Base-by-base conservation (phyloP, 2,113 vertebrate genomes). In the Tachuris rubrigastra region DNA sequence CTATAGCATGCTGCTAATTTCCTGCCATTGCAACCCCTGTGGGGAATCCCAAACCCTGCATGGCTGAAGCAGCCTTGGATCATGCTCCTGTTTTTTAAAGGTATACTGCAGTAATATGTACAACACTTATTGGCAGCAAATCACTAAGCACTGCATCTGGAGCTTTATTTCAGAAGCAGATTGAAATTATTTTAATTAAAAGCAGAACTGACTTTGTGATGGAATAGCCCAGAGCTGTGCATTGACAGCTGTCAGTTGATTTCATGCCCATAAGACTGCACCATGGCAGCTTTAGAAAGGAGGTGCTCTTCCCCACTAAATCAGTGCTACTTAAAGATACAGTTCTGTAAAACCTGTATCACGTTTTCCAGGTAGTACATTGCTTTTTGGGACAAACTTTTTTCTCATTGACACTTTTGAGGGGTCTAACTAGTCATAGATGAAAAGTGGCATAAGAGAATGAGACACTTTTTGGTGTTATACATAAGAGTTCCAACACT, bases 121-220 rank as follows among this genome's bases (percentile, higher is more conserved):
- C 20, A 75, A 9, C 6, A 9, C 25, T 77, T 50, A 12, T 14
- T 95, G 86, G 86, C 93, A 90, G 56, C 17, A 63, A 90, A 87
- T 59, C 84, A 65, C 49, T 87, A 67, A 71, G 37, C 22, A 44
- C 47, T 87, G 65, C 56, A 92, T 83, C 42, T 91, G 80, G 55
- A 87, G 44, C 71, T 95, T 87, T 79, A 91, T 85, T 89, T 87
- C 87, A 94, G 81, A 73, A 96, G 87, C 44, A 62, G 62, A 79
- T 17, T 73, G 77, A 84, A 94, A 89, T 91, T 10, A 82, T 76
- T 92, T 92, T 91, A 85, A 93, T 92, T 72, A 66, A 93, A 83
- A 94, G 4, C 68, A 91, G 72, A 47, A 19, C 50, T 79, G 78
- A 42, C 22, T 83, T 60, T 81, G 30, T 67, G 67, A 53, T 66